Base-by-base conservation (phyloP, 2,113 vertebrate species). In the Alectura lathami region DNA sequence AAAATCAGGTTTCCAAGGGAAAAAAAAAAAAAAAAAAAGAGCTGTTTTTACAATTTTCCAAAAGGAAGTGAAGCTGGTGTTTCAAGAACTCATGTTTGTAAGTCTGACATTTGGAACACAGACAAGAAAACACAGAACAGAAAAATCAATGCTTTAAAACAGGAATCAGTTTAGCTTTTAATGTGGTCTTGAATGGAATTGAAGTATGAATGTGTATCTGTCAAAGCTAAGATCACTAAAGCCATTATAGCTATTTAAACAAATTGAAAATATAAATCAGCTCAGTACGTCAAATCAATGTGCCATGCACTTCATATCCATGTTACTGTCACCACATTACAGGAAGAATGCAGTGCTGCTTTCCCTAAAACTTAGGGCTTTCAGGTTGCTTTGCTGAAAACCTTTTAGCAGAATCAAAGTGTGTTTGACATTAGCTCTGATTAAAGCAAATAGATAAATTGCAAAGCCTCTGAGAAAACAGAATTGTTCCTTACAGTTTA, bases 221-320 rank as follows among this genome's bases (percentile, higher is more conserved):
- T 73, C 94, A 94, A 69, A 84, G 56, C 73, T 40, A 42, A 67
- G 53, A 70, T 70, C 48, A 48, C 70, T 51, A 22, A 22, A 77
- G 85, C 81, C 76, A 84, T 89, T 91, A 73, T 4, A 66, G 76
- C 26, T 9, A 15, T 97, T 96, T 96, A 96, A 96, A 96, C 91
- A 96, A 96, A 96, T 8, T 88, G 83, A 95, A 94, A 87, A 76
- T 77, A 83, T 88, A 91, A 86, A 93, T 93, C 95, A 94, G 91
- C 59, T 79, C 67, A 43, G 67, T 45, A 76, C 21, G 70, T 86
- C 54, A 92, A 54, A 90, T 60, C 26, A 3, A 83, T 62, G 91
- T 43, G 77, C 83, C 76, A 32, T 6, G 67, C n/a, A 18, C 66
- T 64, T 91, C 54, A 14, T 56, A 54, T 77, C 75, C 59, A 30